Conservation (phyloP, 1,140 invertebrate species). For the Lordiphosa stackelbergi region DNA sequence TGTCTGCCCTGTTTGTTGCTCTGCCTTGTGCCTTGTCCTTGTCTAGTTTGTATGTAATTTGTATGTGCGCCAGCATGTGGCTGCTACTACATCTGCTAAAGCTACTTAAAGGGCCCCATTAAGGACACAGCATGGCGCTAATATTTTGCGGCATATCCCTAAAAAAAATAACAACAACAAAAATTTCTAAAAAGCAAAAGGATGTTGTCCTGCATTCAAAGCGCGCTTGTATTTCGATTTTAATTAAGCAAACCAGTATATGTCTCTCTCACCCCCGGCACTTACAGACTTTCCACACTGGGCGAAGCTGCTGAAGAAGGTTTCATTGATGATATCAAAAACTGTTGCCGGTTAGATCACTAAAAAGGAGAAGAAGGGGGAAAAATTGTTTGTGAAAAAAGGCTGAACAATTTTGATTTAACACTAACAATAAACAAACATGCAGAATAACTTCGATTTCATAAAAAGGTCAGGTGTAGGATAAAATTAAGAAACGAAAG, state of each 20-base stretch:
- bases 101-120: slow-evolving; percentile 17
- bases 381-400: background rate
- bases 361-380: slow-evolving; percentile 13
- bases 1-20: slow-evolving; percentile 3
- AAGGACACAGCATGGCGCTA: slow-evolving; percentile 53
- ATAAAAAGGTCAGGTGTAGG: background rate
- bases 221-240: slow-evolving; percentile 46
- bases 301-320: slow-evolving; percentile 58
- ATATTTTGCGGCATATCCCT: slow-evolving; percentile 29
- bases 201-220: slow-evolving; percentile 1
- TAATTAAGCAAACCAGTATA: slow-evolving; percentile 34
- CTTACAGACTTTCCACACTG: slow-evolving; percentile 67
- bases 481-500: background rate
- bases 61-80: slow-evolving; percentile 39
- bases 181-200: background rate
- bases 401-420: background rate
- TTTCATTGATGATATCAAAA: slow-evolving; percentile 53
- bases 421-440: background rate
- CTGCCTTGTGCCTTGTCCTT: slow-evolving; percentile 14
- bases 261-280: slow-evolving; percentile 8
- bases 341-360: slow-evolving; percentile 71
- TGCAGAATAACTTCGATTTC: background rate
- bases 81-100: slow-evolving; percentile 17
- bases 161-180: slow-evolving; percentile 8
- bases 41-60: slow-evolving; percentile 40